These are phyloP conservation scores for Morus bassanus DNA, from an alignment of 2,797 vertebrate species.

Conservation along the genomic window DNA sequence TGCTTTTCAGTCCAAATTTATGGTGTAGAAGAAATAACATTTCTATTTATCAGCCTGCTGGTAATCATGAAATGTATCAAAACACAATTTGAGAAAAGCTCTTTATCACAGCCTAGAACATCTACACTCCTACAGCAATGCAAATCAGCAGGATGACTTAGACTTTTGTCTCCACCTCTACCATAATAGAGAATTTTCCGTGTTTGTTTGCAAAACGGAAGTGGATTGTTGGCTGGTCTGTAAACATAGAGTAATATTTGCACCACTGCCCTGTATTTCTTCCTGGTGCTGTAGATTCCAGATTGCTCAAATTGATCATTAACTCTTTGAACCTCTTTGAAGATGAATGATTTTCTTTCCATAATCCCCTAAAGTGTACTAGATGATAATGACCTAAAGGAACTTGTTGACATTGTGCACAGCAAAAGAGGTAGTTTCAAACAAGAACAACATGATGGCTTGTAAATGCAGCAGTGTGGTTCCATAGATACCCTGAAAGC, in stretches of 20 bases:
- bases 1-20: neutral
- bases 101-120: neutral
- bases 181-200: neutral
- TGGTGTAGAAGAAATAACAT: neutral
- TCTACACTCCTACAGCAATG: neutral
- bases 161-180: neutral
- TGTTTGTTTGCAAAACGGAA: neutral
- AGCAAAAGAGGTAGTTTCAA: neutral
- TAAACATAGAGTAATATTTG: neutral
- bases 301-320: neutral
- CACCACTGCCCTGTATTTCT: neutral
- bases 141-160: neutral
- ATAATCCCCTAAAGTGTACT: neutral
- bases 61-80: neutral
- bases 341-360: neutral
- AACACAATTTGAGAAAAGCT: neutral
- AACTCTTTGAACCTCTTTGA: neutral
- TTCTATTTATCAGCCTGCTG: neutral
- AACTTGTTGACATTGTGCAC: neutral
- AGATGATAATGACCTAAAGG: neutral
- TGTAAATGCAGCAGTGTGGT: neutral
- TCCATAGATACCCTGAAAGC: neutral
- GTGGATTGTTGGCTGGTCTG: neutral
- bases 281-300: neutral
- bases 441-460: neutral